These are phyloP conservation scores for Hypena proboscidalis DNA, from an alignment of 2,888 invertebrate genomes.

Conservation along the genomic window DNA sequence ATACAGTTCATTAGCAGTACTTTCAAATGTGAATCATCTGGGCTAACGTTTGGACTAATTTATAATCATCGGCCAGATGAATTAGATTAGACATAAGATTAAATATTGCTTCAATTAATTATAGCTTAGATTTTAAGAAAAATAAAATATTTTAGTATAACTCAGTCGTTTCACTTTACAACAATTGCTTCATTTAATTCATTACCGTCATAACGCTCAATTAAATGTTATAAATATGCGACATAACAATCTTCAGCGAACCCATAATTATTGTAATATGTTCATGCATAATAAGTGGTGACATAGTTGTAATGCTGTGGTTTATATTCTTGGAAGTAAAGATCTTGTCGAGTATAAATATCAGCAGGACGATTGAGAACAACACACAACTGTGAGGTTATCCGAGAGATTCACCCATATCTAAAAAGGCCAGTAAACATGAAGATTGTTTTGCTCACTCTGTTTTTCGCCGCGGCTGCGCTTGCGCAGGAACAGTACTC, in stretches of 20 bases:
- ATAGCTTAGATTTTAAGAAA: constrained; percentile 13
- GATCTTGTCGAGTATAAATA: constrained; percentile 51
- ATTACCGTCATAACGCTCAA: constrained; percentile 8
- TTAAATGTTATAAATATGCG: constrained; percentile 25
- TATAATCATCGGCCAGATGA: too few species aligned
- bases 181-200: constrained; percentile 11
- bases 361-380: constrained; percentile 20
- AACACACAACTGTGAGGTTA: constrained; percentile 34
- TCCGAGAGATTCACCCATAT: constrained; percentile 14
- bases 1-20: not conserved
- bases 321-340: constrained; percentile 40
- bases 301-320: constrained; percentile 45
- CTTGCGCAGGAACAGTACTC: constrained; percentile 82
- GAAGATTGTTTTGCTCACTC: constrained; percentile 54
- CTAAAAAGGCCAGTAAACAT: constrained; percentile 42
- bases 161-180: constrained; percentile 10
- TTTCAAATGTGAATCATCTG: too few species aligned
- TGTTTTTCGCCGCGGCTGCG: constrained; percentile 53
- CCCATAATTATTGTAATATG: constrained; percentile 40
- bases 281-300: constrained; percentile 41
- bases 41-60: too few species aligned
- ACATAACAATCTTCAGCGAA: constrained; percentile 40
- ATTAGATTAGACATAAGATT: not conserved
- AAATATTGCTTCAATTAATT: constrained; percentile 7
- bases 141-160: constrained; percentile 9